A percentile compares a stretch with the other conserved stretches of the same genome.
phyloP scores from a whole-genome alignment of 2,888 invertebrate genomes.

The Mythimna albipuncta region DNA sequence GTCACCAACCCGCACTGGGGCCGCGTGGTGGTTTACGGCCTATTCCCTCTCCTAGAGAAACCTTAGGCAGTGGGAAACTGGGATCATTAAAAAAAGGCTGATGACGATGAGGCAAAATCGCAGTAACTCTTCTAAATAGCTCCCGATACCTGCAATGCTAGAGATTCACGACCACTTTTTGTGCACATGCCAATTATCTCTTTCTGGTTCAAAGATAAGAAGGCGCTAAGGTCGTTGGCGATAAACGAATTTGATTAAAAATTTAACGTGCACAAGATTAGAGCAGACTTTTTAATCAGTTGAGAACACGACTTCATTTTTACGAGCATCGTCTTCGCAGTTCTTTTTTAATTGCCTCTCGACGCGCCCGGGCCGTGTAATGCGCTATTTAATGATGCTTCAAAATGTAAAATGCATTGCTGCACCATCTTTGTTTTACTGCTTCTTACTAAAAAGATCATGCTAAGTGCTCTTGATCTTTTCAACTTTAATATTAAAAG shows the following conservation, averaged over 20 bases:
- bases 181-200: constrained; percentile 55
- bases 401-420: constrained; percentile 89
- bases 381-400: constrained; percentile 89
- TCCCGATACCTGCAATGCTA: constrained; percentile 22
- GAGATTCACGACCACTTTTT: constrained; percentile 24
- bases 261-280: constrained; percentile 79
- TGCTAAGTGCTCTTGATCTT: constrained; percentile 42
- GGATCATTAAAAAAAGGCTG: no score
- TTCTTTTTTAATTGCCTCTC: constrained; percentile 89
- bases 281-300: constrained; percentile 88
- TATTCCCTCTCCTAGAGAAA: no score
- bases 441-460: constrained; percentile 76
- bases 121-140: constrained; percentile 3
- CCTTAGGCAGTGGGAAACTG: no score
- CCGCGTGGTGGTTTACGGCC: no score
- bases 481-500: constrained; percentile 24
- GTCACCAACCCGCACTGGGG: no score
- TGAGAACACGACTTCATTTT: constrained; percentile 87
- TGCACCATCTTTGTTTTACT: constrained; percentile 87
- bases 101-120: not conserved
- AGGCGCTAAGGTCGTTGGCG: constrained; percentile 69
- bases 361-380: constrained; percentile 83
- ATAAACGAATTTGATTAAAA: constrained; percentile 82
- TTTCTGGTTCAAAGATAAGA: constrained; percentile 68
- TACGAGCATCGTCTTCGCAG: constrained; percentile 87